Evolutionary conservation across 2,888 invertebrate genomes (phyloP).

Genomic region (Rhagonycha lutea): DNA sequence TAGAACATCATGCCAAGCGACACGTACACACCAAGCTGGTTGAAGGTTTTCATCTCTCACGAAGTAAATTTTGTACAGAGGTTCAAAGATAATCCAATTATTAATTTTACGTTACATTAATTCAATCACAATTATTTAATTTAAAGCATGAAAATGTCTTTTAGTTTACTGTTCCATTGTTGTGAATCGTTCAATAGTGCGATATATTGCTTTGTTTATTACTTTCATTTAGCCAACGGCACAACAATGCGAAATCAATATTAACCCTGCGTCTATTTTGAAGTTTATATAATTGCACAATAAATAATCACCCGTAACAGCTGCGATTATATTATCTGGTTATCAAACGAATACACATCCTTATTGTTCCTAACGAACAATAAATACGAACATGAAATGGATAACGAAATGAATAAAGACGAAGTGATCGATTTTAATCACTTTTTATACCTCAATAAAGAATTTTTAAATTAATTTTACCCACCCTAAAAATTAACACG

Average conservation of each 20-base stretch:
- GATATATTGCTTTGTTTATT: conserved; percentile 1
- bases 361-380: not conserved
- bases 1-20: not conserved
- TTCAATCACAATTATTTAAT: not conserved
- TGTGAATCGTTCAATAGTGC: not conserved
- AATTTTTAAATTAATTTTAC: not conserved
- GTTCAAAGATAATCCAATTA: not conserved
- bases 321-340: not conserved
- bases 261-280: not conserved
- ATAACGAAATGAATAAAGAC: not conserved
- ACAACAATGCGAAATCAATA: not conserved
- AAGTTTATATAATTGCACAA: not conserved
- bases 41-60: not conserved
- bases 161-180: not conserved
- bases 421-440: not conserved
- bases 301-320: not conserved
- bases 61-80: not conserved
- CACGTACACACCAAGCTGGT: not conserved
- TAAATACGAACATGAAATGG: not conserved
- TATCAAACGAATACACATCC: not conserved
- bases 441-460: not conserved
- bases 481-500: not conserved
- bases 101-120: not conserved
- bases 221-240: not conserved
- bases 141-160: not conserved